These are phyloP conservation scores for Phataginus tricuspis DNA, from an alignment of 2,797 vertebrate species.

Conservation along the genomic window DNA sequence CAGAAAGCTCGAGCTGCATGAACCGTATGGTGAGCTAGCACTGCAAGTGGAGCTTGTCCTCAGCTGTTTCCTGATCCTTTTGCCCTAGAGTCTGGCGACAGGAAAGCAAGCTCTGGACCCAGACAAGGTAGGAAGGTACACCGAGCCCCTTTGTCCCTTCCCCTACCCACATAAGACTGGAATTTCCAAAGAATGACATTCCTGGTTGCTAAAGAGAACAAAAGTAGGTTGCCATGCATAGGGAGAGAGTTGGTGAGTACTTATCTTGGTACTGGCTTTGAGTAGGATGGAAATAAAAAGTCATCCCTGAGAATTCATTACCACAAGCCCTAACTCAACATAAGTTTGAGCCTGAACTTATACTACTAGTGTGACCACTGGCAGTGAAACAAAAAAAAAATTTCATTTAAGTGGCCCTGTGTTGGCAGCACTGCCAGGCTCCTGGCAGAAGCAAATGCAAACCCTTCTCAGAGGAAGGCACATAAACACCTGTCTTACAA, in stretches of 20 bases:
- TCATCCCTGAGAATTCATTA: background rate
- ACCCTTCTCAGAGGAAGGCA: background rate
- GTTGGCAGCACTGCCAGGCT: background rate
- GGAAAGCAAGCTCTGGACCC: background rate
- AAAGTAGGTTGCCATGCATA: background rate
- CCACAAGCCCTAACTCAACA: background rate
- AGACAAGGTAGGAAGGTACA: background rate
- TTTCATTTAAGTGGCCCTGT: background rate
- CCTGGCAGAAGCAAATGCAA: background rate
- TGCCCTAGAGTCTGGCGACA: background rate
- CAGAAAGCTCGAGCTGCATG: background rate
- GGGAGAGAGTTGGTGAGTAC: background rate
- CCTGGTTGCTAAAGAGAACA: background rate
- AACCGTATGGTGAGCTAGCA: background rate
- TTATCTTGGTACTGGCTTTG: background rate
- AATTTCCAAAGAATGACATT: background rate
- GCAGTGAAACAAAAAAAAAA: background rate
- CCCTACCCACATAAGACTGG: background rate
- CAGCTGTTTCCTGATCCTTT: background rate
- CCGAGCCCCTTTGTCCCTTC: background rate
- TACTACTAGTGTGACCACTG: background rate
- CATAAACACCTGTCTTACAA: background rate
- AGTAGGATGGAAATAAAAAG: background rate
- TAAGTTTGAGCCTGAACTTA: background rate
- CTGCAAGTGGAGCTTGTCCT: background rate